These are phyloP conservation scores for Sternotherus odoratus DNA, from an alignment of 2,797 vertebrate species.

Conservation along the genomic window DNA sequence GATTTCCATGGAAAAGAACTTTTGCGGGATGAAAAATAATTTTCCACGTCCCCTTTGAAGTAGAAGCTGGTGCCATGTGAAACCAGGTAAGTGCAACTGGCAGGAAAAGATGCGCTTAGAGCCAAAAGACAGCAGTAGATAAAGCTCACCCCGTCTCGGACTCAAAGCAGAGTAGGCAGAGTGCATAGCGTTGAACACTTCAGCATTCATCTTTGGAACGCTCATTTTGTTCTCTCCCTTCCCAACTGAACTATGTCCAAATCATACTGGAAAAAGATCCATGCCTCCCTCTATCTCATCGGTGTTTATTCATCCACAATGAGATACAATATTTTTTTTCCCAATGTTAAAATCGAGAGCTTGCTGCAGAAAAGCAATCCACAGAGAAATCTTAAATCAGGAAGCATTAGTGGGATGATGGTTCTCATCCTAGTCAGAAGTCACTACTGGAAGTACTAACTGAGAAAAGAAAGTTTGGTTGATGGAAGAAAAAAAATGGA, in stretches of 20 bases:
- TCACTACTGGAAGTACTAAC: not conserved
- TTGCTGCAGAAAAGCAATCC: accelerated
- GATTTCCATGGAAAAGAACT: slow-evolving; percentile 53
- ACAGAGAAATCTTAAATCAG: accelerated
- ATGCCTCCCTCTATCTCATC: not conserved
- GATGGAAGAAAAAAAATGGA: not conserved
- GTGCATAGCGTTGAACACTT: slow-evolving; percentile 27
- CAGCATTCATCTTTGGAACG: slow-evolving; percentile 35
- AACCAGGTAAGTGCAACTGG: slow-evolving; percentile 55
- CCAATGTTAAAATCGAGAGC: not conserved
- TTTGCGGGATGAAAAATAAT: slow-evolving; percentile 45
- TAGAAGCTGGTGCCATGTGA: slow-evolving; percentile 48
- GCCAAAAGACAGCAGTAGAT: slow-evolving; percentile 61
- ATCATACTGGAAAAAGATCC: not conserved
- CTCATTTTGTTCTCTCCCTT: not conserved
- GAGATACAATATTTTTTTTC: not conserved
- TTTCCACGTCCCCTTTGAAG: slow-evolving; percentile 41
- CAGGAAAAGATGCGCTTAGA: slow-evolving; percentile 47
- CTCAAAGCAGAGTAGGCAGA: slow-evolving; percentile 54
- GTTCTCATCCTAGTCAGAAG: not conserved
- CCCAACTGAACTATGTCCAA: not conserved
- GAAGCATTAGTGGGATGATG: not conserved
- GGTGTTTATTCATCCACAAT: accelerated
- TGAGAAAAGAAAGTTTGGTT: not conserved
- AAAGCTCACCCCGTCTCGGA: slow-evolving; percentile 44